Percentiles rank a stretch among this genome's conserved stretches.
These are phyloP conservation scores for Eupelmus urozonus DNA, from an alignment of 2,888 invertebrate genomes.

Conservation along the genomic window DNA sequence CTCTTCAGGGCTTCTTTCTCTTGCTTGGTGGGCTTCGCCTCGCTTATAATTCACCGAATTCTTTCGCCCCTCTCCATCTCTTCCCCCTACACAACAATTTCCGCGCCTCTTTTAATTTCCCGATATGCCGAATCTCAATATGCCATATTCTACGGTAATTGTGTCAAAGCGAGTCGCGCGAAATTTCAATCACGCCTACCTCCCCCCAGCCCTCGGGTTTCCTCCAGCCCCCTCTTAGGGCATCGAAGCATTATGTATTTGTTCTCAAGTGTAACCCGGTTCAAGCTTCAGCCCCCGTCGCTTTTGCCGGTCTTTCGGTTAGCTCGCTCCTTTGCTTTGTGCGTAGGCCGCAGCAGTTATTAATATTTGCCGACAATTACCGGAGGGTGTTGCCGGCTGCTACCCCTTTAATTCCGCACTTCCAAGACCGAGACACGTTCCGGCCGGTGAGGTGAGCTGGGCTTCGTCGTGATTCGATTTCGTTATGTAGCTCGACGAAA, in stretches of 20 bases:
- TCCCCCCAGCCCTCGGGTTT: slow-evolving; percentile 50
- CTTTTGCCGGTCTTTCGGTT: slow-evolving; percentile 40
- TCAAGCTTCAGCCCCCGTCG: slow-evolving; percentile 67
- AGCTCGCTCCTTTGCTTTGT: slow-evolving; percentile 56
- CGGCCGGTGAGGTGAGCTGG: slow-evolving; percentile 63
- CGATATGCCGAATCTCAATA: not conserved
- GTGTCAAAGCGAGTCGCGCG: slow-evolving; percentile 76
- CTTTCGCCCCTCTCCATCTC: slow-evolving; percentile 34
- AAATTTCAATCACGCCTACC: slow-evolving; percentile 75
- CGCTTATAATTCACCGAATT: slow-evolving; percentile 60
- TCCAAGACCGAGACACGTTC: slow-evolving; percentile 71
- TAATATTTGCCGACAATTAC: slow-evolving; percentile 78
- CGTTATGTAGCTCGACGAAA: slow-evolving; percentile 10
- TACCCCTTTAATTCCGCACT: slow-evolving; percentile 74
- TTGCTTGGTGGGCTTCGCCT: slow-evolving; percentile 54
- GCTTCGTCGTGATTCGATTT: slow-evolving; percentile 47
- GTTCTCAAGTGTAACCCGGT: slow-evolving; percentile 75
- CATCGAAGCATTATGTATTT: slow-evolving; percentile 77
- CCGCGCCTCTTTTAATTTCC: not conserved
- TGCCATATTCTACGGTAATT: slow-evolving; percentile 68
- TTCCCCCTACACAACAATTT: not conserved
- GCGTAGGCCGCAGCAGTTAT: slow-evolving; percentile 70
- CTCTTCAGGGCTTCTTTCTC: slow-evolving; percentile 38
- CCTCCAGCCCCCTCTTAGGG: slow-evolving; percentile 62
- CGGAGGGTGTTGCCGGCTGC: slow-evolving; percentile 66